Conservation (phyloP, 2,113 vertebrate genomes). For the Syrrhaptes paradoxus region DNA sequence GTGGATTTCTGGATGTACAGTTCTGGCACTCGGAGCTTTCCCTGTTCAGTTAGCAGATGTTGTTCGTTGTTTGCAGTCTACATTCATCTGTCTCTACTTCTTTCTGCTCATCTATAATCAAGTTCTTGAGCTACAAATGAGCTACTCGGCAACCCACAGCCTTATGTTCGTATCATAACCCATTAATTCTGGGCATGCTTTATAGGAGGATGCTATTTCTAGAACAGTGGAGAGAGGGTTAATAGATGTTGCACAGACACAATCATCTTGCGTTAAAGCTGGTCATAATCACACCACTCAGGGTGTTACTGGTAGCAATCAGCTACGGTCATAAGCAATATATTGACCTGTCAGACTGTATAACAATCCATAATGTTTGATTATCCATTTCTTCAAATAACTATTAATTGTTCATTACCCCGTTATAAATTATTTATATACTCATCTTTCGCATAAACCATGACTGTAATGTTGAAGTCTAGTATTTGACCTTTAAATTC, state of each 20-base stretch:
- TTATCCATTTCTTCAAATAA: conserved; percentile 8
- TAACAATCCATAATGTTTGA: background rate
- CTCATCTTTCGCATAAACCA: background rate
- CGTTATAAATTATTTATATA: conserved; percentile 17
- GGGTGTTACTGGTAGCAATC: background rate
- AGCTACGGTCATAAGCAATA: background rate
- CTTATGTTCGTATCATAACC: background rate
- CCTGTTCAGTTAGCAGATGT: conserved; percentile 16
- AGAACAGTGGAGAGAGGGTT: background rate
- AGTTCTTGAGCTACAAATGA: conserved; percentile 49
- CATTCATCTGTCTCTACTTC: conserved; percentile 30
- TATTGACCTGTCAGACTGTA: background rate
- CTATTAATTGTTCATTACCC: conserved; percentile 18
- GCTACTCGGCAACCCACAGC: background rate
- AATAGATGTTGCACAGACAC: background rate
- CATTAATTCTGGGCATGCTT: background rate
- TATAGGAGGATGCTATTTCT: background rate
- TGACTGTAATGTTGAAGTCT: background rate
- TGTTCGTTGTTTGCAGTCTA: background rate
- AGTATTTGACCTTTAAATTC: background rate
- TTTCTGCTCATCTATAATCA: conserved; percentile 49
- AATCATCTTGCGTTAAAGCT: background rate
- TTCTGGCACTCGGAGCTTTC: background rate
- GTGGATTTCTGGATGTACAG: background rate
- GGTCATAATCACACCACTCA: background rate